Conservation (phyloP, 2,888 invertebrate species). For the Noctua fimbriata region DNA sequence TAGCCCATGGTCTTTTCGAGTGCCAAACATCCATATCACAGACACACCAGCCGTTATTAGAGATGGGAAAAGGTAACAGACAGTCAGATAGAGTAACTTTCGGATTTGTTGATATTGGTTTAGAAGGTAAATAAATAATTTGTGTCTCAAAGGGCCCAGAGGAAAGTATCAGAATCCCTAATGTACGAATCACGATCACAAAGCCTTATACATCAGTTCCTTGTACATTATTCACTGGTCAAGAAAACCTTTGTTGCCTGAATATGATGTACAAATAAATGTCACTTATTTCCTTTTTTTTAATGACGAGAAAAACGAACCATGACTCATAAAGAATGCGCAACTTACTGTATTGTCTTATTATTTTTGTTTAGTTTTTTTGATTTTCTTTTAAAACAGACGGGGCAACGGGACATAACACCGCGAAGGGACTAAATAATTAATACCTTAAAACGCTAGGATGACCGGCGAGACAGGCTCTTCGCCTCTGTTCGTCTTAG, state of each 20-base stretch:
- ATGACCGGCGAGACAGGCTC: neutral
- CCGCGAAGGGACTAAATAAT: neutral
- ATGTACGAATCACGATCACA: neutral
- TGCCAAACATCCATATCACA: neutral
- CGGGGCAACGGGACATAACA: neutral
- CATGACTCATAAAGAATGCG: too few relatives aligned
- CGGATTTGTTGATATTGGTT: neutral
- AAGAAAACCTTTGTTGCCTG: conserved; percentile 1
- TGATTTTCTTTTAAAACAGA: neutral
- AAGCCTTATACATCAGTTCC: conserved; percentile 1
- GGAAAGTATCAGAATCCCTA: neutral
- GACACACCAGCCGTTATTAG: neutral
- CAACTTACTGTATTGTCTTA: neutral
- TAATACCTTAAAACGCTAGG: neutral
- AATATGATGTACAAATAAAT: neutral
- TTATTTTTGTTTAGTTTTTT: neutral
- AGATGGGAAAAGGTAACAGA: neutral
- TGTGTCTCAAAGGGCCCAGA: conserved; percentile 1
- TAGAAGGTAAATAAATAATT: neutral
- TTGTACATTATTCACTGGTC: conserved; percentile 3
- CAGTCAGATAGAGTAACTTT: neutral
- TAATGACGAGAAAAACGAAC: neutral
- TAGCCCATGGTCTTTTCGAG: neutral
- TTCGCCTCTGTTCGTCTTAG: neutral
- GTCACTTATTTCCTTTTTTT: neutral